Evolutionary conservation across 2,888 invertebrate species (phyloP).

Genomic region (Sthenelais limicola): DNA sequence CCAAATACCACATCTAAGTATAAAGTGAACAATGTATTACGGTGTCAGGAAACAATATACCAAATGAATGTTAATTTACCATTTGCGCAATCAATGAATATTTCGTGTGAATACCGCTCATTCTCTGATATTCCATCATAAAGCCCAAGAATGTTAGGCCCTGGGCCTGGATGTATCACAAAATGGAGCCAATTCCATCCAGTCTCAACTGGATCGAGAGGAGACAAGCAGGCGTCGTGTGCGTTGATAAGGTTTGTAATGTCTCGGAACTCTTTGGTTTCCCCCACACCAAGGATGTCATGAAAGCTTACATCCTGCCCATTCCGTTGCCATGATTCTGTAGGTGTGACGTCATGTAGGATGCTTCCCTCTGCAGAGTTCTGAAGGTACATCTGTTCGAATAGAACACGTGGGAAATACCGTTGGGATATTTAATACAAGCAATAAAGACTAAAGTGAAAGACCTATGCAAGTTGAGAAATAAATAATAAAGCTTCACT

Average conservation of each 20-base stretch:
- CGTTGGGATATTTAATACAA: too few species aligned
- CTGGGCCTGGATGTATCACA: not conserved
- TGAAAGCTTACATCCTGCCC: not conserved
- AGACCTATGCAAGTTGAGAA: too few species aligned
- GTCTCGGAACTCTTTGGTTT: not conserved
- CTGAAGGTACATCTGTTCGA: not conserved
- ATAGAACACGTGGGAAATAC: too few species aligned
- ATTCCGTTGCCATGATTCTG: not conserved
- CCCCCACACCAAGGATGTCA: not conserved
- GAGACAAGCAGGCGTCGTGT: not conserved
- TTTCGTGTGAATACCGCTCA: not conserved
- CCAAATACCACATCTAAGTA: too few species aligned
- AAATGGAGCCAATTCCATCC: not conserved
- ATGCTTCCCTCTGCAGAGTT: not conserved
- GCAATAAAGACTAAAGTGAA: too few species aligned
- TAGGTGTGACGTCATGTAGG: constrained; percentile 17
- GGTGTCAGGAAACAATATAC: too few species aligned
- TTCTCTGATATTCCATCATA: not conserved
- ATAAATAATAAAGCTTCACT: too few species aligned
- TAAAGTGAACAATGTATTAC: too few species aligned
- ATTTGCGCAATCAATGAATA: not conserved
- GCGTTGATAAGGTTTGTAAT: constrained; percentile 1
- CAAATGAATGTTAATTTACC: too few species aligned
- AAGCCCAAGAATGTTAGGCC: not conserved
- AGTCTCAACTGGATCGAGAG: not conserved